phyloP scores from a whole-genome alignment of 1,140 invertebrate species.

The Lucilia sericata region DNA sequence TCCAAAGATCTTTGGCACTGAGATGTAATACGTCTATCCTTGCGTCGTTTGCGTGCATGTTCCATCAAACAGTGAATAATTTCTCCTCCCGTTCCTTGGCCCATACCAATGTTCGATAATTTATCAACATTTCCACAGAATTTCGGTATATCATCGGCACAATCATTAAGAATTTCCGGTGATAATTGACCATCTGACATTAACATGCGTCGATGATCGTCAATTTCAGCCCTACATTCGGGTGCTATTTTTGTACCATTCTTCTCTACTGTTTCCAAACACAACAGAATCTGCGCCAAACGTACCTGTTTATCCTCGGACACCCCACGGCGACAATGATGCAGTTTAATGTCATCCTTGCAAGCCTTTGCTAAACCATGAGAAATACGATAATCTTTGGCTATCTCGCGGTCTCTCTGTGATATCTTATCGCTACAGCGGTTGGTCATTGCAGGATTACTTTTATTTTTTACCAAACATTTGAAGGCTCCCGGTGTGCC shows the following conservation, averaged over 20 bases:
- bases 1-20: slow-evolving; percentile 82
- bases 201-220: slow-evolving; percentile 88
- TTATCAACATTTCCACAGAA: slow-evolving; percentile 80
- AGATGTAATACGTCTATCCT: slow-evolving; percentile 73
- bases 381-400: slow-evolving; percentile 91
- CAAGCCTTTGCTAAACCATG: slow-evolving; percentile 90
- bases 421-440: slow-evolving; percentile 88
- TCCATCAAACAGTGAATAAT: slow-evolving; percentile 98
- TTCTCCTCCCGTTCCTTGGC: slow-evolving; percentile 71
- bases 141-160: slow-evolving; percentile 85
- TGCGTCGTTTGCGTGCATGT: slow-evolving; percentile 78
- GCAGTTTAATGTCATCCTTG: slow-evolving; percentile 87
- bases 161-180: slow-evolving; percentile 91
- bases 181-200: slow-evolving; percentile 94
- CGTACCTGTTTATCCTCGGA: slow-evolving; percentile 86
- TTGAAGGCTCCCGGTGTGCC: slow-evolving; percentile 89
- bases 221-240: slow-evolving; percentile 89
- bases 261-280: slow-evolving; percentile 87
- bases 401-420: slow-evolving; percentile 87
- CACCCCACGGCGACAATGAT: slow-evolving; percentile 80
- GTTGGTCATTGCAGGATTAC: slow-evolving; percentile 76
- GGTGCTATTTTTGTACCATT: slow-evolving; percentile 79
- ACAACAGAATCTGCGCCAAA: slow-evolving; percentile 91
- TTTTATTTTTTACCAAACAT: slow-evolving; percentile 90
- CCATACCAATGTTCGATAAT: slow-evolving; percentile 68